Evolutionary conservation across 2,888 invertebrate species (phyloP).

Genomic region (Ormyrus rosae): DNA sequence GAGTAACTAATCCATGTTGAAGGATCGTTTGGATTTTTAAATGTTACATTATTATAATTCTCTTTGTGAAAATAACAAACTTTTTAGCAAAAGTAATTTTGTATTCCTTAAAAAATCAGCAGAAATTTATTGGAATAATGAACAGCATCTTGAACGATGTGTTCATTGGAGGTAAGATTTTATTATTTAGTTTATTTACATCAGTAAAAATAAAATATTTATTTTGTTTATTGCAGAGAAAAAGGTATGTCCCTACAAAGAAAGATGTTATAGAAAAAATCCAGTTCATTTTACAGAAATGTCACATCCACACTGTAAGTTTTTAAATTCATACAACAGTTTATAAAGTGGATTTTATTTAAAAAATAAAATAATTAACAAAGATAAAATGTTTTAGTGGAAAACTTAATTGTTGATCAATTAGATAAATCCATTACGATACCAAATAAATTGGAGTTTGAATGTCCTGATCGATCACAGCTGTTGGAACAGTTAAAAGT

Average conservation of each 20-base stretch:
- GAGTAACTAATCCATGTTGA: too few relatives aligned
- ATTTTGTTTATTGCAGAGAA: slow-evolving; percentile 62
- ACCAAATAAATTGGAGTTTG: slow-evolving; percentile 66
- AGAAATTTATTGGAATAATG: slow-evolving; percentile 3
- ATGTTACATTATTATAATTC: too few relatives aligned
- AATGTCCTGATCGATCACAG: slow-evolving; percentile 64
- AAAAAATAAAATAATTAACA: slow-evolving; percentile 22
- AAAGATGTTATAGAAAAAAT: slow-evolving; percentile 89
- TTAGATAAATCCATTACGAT: slow-evolving; percentile 73
- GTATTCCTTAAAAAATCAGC: not conserved
- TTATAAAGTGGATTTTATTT: slow-evolving; percentile 11
- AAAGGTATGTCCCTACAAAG: slow-evolving; percentile 84
- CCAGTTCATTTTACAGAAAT: slow-evolving; percentile 90
- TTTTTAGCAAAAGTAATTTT: slow-evolving; percentile 9
- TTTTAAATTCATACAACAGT: slow-evolving; percentile 31
- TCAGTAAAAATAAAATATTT: not conserved
- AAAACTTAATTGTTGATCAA: slow-evolving; percentile 82
- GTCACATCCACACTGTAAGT: slow-evolving; percentile 87
- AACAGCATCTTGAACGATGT: slow-evolving; percentile 25
- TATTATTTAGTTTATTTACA: not conserved
- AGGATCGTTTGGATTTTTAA: too few relatives aligned
- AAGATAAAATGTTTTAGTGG: slow-evolving; percentile 78
- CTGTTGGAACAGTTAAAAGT: slow-evolving; percentile 68
- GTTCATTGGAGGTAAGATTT: slow-evolving; percentile 23
- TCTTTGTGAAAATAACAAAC: not conserved